Evolutionary conservation across 2,113 vertebrate species (phyloP), one percentile per base, ranked within the genome.

Genomic region (Mastomys natalensis): DNA sequence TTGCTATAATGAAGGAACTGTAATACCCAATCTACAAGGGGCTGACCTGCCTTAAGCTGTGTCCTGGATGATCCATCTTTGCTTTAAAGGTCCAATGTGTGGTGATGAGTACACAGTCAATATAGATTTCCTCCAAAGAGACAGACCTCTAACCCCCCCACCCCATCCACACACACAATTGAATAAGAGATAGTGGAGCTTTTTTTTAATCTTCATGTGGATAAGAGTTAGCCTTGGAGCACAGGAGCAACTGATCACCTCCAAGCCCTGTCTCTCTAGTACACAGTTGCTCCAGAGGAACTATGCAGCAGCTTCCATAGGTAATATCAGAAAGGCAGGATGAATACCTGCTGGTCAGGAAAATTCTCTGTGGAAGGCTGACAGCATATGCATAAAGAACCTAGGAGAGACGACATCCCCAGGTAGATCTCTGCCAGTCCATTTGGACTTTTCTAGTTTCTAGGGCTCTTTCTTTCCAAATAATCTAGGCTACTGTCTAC

Each of bases 61-160:
- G 1, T 87, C 58, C 55, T 13, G 34, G 37, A 7, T 43, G 55
- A 58, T 89, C 10, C 12, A 12, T 86, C 53, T 96, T 94, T 72
- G 40, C 12, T 89, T 90, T 26, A 86, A 89, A 74, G 92, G 12
- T 68, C 21, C n/a, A 31, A 11, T 95, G 40, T 70, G 89, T 95
- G 45, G 22, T 87, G 58, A 77, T 1, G 58, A 45, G 29, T 11
- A 87, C 13, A 26, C 21, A 87, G 51, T 66, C 72, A 80, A 78
- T 73, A 94, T 3, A 76, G 60, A 95, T 90, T 45, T 76, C 21
- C 40, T 21, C 64, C 34, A 45, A 87, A 90, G 48, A 92, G n/a
- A 89, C 24, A 53, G 5, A 72, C 48, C 12, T 70, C 31, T 19
- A 15, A 6, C 10, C 15, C 37, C 31, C 15, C 11, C 31, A 13